These are phyloP conservation scores for Nomia melanderi DNA, from an alignment of 1,140 invertebrate species.

Conservation along the genomic window DNA sequence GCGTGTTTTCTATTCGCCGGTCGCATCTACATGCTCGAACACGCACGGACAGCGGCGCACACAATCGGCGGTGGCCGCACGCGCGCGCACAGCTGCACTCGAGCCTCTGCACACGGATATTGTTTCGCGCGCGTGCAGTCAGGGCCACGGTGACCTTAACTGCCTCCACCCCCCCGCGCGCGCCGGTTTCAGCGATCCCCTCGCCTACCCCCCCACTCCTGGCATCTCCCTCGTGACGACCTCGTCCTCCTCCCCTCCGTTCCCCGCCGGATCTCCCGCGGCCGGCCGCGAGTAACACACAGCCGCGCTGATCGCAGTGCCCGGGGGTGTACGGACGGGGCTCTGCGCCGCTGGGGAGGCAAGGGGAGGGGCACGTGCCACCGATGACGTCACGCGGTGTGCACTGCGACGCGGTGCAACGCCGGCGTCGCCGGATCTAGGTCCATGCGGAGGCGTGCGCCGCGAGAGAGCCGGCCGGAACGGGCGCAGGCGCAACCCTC, in stretches of 20 bases:
- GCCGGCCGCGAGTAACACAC: slow-evolving; percentile 21
- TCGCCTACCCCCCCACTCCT: slow-evolving; percentile 34
- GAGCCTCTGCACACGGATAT: slow-evolving; percentile 72
- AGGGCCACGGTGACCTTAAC: slow-evolving; percentile 80
- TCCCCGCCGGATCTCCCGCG: slow-evolving; percentile 20
- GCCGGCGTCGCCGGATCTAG: slow-evolving; percentile 56
- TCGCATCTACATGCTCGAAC: too few species aligned
- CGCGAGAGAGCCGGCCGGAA: slow-evolving; percentile 3
- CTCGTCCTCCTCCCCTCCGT: slow-evolving; percentile 30
- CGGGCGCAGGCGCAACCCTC: slow-evolving; percentile 25
- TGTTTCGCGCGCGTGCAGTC: slow-evolving; percentile 78
- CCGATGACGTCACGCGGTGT: slow-evolving; percentile 74
- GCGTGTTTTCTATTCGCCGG: slow-evolving; percentile 43
- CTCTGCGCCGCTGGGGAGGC: slow-evolving; percentile 44
- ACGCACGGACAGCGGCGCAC: too few species aligned
- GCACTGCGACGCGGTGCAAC: slow-evolving; percentile 70
- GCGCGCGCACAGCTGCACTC: slow-evolving; percentile 20
- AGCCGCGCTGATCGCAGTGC: slow-evolving; percentile 12
- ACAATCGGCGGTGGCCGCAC: background rate
- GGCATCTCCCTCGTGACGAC: slow-evolving; percentile 34
- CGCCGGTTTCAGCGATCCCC: background rate
- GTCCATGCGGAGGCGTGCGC: slow-evolving; percentile 57
- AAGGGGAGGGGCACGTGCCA: slow-evolving; percentile 74
- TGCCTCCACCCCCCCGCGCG: slow-evolving; percentile 52
- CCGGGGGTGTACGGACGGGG: slow-evolving; percentile 42